A percentile compares a stretch with the other conserved stretches of the same genome.
Conservation (phyloP, 2,888 invertebrate species). For the Brenthis ino region DNA sequence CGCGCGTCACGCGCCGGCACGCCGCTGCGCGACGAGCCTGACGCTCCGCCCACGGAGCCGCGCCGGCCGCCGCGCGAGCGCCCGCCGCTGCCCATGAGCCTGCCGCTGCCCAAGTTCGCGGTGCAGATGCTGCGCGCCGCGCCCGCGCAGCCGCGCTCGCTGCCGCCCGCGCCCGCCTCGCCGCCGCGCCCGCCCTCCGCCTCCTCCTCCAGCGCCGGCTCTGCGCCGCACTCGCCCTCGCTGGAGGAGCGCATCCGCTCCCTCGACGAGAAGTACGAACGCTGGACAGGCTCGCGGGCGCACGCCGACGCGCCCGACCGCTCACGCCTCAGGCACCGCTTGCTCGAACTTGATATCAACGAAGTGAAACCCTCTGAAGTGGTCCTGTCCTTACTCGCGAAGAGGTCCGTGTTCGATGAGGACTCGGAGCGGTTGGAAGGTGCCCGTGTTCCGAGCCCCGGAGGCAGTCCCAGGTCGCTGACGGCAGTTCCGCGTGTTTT, state of each 20-base stretch:
- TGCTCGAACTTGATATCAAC: slow-evolving; percentile 90
- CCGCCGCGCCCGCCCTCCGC: slow-evolving; percentile 87
- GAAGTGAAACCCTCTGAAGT: slow-evolving; percentile 96
- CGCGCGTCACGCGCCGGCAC: slow-evolving; percentile 91
- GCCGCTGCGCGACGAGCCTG: slow-evolving; percentile 92
- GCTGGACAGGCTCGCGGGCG: slow-evolving; percentile 88
- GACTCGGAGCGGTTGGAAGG: slow-evolving; percentile 96
- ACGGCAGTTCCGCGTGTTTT: slow-evolving; percentile 43
- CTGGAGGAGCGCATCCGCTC: slow-evolving; percentile 96
- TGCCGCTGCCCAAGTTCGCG: slow-evolving; percentile 95
- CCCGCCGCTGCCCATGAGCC: slow-evolving; percentile 87
- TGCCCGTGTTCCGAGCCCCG: slow-evolving; percentile 88
- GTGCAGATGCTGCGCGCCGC: slow-evolving; percentile 84
- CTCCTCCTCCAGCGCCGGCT: slow-evolving; percentile 87
- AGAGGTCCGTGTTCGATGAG: slow-evolving; percentile 97
- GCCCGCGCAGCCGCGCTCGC: slow-evolving; percentile 73
- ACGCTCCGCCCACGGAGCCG: slow-evolving; percentile 87
- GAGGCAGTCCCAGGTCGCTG: slow-evolving; percentile 69
- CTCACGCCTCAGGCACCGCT: slow-evolving; percentile 85
- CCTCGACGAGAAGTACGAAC: slow-evolving; percentile 95
- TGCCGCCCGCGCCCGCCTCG: slow-evolving; percentile 83
- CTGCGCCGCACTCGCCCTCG: slow-evolving; percentile 87
- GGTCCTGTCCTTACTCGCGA: slow-evolving; percentile 94
- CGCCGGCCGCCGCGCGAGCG: slow-evolving; percentile 85
- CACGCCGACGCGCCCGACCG: slow-evolving; percentile 82